Evolutionary conservation across 2,797 vertebrate species (phyloP).

Genomic region (Simalia tracyae): DNA sequence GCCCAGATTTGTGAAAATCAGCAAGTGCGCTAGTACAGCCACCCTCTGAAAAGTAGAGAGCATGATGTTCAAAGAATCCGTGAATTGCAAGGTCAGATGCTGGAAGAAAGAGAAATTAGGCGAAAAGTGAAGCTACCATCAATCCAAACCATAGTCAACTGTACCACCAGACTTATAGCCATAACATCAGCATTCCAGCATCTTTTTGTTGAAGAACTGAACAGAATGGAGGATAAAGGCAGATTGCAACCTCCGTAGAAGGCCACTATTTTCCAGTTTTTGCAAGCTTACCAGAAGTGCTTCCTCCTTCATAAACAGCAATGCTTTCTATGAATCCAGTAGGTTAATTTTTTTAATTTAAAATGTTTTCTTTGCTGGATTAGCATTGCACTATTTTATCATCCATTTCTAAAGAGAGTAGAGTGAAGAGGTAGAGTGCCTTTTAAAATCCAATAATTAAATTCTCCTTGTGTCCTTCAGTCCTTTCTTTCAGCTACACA

Average conservation of each 20-base stretch:
- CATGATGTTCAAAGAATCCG: neutral
- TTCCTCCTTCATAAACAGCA: neutral
- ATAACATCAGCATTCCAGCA: neutral
- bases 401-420: neutral
- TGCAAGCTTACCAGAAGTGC: neutral
- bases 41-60: neutral
- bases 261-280: neutral
- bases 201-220: constrained; percentile 1
- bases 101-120: neutral
- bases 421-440: neutral
- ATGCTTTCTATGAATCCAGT: neutral
- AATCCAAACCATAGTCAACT: neutral
- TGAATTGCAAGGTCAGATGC: neutral
- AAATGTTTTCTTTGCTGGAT: neutral
- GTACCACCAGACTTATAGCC: neutral
- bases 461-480: neutral
- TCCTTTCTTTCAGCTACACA: neutral
- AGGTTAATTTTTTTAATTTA: neutral
- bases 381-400: neutral
- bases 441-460: neutral
- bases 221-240: neutral
- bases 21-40: too few relatives aligned
- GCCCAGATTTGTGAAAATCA: neutral
- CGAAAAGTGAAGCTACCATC: neutral
- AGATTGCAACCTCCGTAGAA: neutral